These are phyloP conservation scores for Papilio machaon DNA, from an alignment of 1,140 invertebrate species.

Conservation along the genomic window DNA sequence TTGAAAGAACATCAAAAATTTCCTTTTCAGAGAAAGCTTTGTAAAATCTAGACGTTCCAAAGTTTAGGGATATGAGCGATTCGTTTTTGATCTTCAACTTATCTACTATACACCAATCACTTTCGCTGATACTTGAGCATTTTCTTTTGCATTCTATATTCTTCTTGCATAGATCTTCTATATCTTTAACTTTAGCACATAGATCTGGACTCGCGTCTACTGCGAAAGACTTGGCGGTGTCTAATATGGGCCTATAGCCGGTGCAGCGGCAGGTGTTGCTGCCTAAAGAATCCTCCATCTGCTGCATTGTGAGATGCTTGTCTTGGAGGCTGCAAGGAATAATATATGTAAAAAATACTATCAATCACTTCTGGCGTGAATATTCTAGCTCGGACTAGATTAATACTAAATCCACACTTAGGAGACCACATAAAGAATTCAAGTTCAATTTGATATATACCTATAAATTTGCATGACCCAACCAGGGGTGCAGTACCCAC, in stretches of 20 bases:
- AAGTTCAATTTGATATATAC: slow-evolving; percentile 45
- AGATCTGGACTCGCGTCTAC: slow-evolving; percentile 82
- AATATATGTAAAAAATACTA: background rate
- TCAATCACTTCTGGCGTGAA: no score
- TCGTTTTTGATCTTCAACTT: slow-evolving; percentile 34
- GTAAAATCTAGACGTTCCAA: slow-evolving; percentile 55
- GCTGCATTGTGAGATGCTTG: slow-evolving; percentile 83
- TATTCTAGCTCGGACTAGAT: background rate
- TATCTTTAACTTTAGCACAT: slow-evolving; percentile 82
- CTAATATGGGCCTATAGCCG: slow-evolving; percentile 92
- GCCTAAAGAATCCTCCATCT: slow-evolving; percentile 89
- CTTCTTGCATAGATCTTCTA: slow-evolving; percentile 81
- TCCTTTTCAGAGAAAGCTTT: slow-evolving; percentile 63
- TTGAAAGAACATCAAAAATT: slow-evolving; percentile 61
- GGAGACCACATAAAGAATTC: background rate
- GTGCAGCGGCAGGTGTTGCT: slow-evolving; percentile 95
- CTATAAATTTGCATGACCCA: slow-evolving; percentile 95
- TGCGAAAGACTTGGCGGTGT: slow-evolving; percentile 90
- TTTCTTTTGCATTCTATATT: slow-evolving; percentile 57
- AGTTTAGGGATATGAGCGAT: slow-evolving; percentile 52
- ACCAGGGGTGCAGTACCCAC: slow-evolving; percentile 92
- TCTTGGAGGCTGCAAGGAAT: slow-evolving; percentile 57
- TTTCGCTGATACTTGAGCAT: slow-evolving; percentile 56
- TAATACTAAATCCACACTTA: background rate
- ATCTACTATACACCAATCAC: slow-evolving; percentile 63